Evolutionary conservation across 1,140 invertebrate genomes (phyloP).

Genomic region (Probaryconus sp.): DNA sequence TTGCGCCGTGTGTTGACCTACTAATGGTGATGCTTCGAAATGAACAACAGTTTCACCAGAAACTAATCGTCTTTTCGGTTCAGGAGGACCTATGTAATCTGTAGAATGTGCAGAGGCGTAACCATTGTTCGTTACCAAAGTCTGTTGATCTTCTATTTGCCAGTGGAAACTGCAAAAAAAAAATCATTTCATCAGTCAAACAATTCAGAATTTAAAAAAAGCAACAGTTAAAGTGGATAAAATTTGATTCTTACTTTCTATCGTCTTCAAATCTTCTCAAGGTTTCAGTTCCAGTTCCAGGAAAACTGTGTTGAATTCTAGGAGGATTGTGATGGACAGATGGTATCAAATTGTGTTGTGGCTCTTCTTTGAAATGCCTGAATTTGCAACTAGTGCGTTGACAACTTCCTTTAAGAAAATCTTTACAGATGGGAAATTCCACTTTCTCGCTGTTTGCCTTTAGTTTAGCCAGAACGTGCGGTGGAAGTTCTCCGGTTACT

Average conservation of each 20-base stretch:
- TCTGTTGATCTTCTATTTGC: constrained; percentile 73
- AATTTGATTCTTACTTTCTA: constrained; percentile 71
- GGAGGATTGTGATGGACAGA: constrained; percentile 78
- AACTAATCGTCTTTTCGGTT: constrained; percentile 72
- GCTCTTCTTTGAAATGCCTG: constrained; percentile 70
- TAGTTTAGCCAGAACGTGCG: constrained; percentile 78
- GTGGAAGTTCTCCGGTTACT: constrained; percentile 82
- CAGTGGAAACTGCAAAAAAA: constrained; percentile 69
- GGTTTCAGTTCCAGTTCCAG: constrained; percentile 68
- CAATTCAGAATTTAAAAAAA: no score
- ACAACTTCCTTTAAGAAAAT: constrained; percentile 87
- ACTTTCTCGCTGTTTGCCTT: constrained; percentile 74
- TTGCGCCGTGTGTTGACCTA: constrained; percentile 70
- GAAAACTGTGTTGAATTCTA: constrained; percentile 77
- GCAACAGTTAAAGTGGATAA: no score
- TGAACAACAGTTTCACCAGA: constrained; percentile 74
- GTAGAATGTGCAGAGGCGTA: constrained; percentile 68
- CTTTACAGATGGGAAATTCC: constrained; percentile 85
- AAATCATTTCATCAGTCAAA: neutral
- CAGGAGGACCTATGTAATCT: constrained; percentile 72
- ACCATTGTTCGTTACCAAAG: constrained; percentile 65
- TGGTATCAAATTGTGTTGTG: constrained; percentile 69
- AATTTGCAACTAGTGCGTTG: constrained; percentile 78
- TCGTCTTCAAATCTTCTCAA: constrained; percentile 72
- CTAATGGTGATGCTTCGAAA: constrained; percentile 70